phyloP scores from a whole-genome alignment of 2,888 invertebrate genomes.

The Protodeltote pygarga region DNA sequence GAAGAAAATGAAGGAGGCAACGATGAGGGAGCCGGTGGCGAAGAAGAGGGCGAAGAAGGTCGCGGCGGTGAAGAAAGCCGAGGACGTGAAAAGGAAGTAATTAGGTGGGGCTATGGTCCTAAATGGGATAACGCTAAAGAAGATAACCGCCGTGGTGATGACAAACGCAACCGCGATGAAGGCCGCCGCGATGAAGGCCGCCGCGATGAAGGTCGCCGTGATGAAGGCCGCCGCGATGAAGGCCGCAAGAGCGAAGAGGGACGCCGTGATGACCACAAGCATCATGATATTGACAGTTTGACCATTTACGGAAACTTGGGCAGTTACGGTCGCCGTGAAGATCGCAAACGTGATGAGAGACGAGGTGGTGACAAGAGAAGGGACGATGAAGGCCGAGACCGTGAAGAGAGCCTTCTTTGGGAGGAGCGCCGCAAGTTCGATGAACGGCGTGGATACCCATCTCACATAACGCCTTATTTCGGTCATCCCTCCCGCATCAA shows the following conservation, averaged over 20 bases:
- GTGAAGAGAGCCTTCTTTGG: conserved; percentile 26
- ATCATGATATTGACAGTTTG: conserved; percentile 7
- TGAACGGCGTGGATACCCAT: conserved; percentile 31
- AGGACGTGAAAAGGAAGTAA: conserved; percentile 8
- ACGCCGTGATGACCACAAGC: neutral
- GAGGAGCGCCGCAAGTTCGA: conserved; percentile 31
- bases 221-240: neutral
- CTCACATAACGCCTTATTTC: conserved; percentile 27
- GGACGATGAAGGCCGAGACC: conserved; percentile 16
- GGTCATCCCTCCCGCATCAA: conserved; percentile 26
- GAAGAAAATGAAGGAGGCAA: neutral
- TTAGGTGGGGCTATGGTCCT: conserved; percentile 32
- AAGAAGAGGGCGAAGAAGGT: conserved; percentile 8
- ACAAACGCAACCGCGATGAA: conserved; percentile 10
- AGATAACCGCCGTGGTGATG: neutral
- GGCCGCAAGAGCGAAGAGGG: neutral
- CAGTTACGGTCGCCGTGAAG: conserved; percentile 16
- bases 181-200: neutral
- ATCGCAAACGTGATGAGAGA: conserved; percentile 7
- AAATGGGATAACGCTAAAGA: conserved; percentile 22
- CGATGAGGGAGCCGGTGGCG: conserved; percentile 13
- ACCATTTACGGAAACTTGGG: conserved; percentile 15
- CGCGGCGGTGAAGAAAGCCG: conserved; percentile 19
- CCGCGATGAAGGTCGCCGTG: neutral
- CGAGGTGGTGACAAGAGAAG: conserved; percentile 9